Evolutionary conservation across 1,140 invertebrate species (phyloP), one percentile per base, ranked within the genome.

Genomic region (Tyrophagus putrescentiae): DNA sequence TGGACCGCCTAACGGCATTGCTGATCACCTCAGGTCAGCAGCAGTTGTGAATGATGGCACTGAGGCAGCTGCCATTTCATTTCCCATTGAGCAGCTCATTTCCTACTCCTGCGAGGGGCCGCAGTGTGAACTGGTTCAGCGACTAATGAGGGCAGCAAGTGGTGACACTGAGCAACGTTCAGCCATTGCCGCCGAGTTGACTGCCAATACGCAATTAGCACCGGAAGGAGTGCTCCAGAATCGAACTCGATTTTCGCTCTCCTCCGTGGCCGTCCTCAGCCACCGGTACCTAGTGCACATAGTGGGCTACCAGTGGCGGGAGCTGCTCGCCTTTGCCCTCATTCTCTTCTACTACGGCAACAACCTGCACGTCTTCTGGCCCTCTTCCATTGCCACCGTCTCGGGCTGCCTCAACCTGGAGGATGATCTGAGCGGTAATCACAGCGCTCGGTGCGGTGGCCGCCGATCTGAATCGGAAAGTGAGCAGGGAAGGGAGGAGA

Each of bases 1-100:
- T n/a, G 60, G 60, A 4, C 25, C 11, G 31, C 60, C 60, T 4
- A 4, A 56, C 28, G 6, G 28, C 11, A 58, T 61, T 59, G n/a
- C 11, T 16, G 6, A 13, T 36, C 32, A 36, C 16, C 23, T 54
- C 6, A n/a, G n/a, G n/a, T n/a, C n/a, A n/a, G 9, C 29, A 27
- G n/a, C 21, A 60, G 21, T 60, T 4, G n/a, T 34, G 3, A 13
- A 54, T 23, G 33, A 16, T 32, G 28, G 50, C 27, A 4, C 29
- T 1, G 25, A 59, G 18, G 21, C n/a, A 2, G 13, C 13, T 31
- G 28, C 28, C 21, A 18, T 11, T 5, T 16, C 18, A 29, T 41
- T 59, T 21, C 56, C 56, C 13, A 57, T 57, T 4, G 56, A 57
- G 31, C 7, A 21, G 18, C 28, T 57, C 16, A 21, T 57, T 3